Percentiles rank a stretch among this genome's conserved stretches.
These are phyloP conservation scores for Oriolus oriolus DNA, from an alignment of 2,113 vertebrate species.

Conservation along the genomic window DNA sequence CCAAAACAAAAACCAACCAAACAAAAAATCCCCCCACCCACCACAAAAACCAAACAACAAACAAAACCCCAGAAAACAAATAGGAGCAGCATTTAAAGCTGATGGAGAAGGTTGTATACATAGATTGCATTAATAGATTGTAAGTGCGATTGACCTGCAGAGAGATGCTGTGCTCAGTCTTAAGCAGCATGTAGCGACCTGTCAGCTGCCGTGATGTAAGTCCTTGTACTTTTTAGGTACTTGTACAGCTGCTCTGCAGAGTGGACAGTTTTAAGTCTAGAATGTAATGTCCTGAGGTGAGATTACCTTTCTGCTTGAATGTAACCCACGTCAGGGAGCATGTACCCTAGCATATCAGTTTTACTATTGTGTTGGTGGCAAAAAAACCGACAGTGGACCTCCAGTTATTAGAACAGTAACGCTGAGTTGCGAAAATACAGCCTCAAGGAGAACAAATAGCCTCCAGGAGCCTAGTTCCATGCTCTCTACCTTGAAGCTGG, in stretches of 20 bases:
- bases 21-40: no score
- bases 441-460: not conserved
- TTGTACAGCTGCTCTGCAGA: not conserved
- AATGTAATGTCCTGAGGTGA: not conserved
- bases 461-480: not conserved
- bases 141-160: not conserved
- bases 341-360: not conserved
- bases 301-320: not conserved
- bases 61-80: not conserved
- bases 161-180: not conserved
- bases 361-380: not conserved
- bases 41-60: rapidly evolving
- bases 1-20: not conserved
- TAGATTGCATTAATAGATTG: not conserved
- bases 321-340: not conserved
- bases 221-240: not conserved
- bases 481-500: not conserved
- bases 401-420: not conserved
- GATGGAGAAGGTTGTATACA: not conserved
- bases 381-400: not conserved
- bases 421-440: not conserved
- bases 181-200: not conserved
- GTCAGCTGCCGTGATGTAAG: not conserved
- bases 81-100: not conserved
- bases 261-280: not conserved